phyloP scores from a whole-genome alignment of 1,140 invertebrate genomes.

The Arion vulgaris region DNA sequence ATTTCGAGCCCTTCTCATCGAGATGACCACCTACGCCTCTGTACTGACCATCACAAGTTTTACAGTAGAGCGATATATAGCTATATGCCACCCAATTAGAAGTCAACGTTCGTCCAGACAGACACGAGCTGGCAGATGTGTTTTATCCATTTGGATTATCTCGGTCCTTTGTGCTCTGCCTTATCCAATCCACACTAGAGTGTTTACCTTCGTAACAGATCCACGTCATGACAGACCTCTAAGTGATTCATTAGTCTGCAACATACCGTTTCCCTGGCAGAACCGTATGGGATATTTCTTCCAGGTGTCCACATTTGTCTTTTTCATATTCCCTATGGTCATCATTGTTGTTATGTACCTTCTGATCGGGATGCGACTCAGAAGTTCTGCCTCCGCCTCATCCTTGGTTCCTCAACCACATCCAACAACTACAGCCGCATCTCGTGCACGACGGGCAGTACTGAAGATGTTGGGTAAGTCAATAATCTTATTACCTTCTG shows the following conservation, averaged over 20 bases:
- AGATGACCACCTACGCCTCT: constrained; percentile 93
- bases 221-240: constrained; percentile 47
- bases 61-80: constrained; percentile 94
- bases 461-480: constrained; percentile 68
- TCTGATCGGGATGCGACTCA: constrained; percentile 68
- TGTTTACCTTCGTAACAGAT: constrained; percentile 59
- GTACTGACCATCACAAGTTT: constrained; percentile 94
- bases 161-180: constrained; percentile 86
- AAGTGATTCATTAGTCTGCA: constrained; percentile 64
- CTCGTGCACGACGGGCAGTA: constrained; percentile 61
- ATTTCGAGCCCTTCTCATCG: constrained; percentile 85
- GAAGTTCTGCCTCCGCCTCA: constrained; percentile 47
- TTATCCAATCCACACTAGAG: constrained; percentile 65
- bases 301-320: constrained; percentile 71
- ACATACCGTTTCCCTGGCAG: constrained; percentile 62
- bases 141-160: constrained; percentile 84
- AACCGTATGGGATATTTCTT: constrained; percentile 63
- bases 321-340: constrained; percentile 73
- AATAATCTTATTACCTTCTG: neutral
- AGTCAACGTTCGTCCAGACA: constrained; percentile 89
- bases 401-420: constrained; percentile 42
- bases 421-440: constrained; percentile 44
- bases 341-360: constrained; percentile 72
- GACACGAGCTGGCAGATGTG: constrained; percentile 85
- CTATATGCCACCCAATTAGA: constrained; percentile 92